These are phyloP conservation scores for Drosophila rubida DNA, from an alignment of 2,888 invertebrate species.

Conservation along the genomic window DNA sequence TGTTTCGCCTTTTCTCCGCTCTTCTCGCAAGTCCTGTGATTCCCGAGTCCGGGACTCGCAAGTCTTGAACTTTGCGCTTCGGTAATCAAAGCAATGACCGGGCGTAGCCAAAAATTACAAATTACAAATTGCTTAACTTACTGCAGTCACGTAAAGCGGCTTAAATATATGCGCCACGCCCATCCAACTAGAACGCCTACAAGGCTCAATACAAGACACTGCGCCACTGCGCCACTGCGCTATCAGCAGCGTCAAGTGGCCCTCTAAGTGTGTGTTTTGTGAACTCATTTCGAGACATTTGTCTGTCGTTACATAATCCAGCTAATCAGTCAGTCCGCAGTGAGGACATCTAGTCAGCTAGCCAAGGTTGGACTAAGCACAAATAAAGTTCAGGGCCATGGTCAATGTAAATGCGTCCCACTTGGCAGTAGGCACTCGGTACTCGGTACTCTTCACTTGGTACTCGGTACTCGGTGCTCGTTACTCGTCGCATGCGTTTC, in stretches of 20 bases:
- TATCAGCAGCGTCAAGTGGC: constrained; percentile 45
- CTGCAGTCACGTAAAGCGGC: constrained; percentile 49
- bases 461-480: constrained; percentile 4
- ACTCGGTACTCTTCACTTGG: not conserved
- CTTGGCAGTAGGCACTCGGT: constrained; percentile 47
- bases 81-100: constrained; percentile 60
- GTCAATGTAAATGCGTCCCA: constrained; percentile 60
- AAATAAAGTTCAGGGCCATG: constrained; percentile 74
- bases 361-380: constrained; percentile 21
- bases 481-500: constrained; percentile 43
- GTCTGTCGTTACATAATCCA: constrained; percentile 72
- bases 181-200: constrained; percentile 9
- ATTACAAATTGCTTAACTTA: constrained; percentile 44
- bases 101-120: constrained; percentile 40
- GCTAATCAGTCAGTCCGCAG: constrained; percentile 4
- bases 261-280: constrained; percentile 25
- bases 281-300: constrained; percentile 69
- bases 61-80: constrained; percentile 35
- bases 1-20: constrained; percentile 9
- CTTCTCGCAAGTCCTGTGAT: not conserved
- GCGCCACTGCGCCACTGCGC: constrained; percentile 39
- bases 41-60: not conserved
- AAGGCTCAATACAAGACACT: not conserved
- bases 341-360: not conserved
- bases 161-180: constrained; percentile 28